Evolutionary conservation across 53 echinoderm and acorn worm species (phyloP).

Genomic region (Crossaster papposus): DNA sequence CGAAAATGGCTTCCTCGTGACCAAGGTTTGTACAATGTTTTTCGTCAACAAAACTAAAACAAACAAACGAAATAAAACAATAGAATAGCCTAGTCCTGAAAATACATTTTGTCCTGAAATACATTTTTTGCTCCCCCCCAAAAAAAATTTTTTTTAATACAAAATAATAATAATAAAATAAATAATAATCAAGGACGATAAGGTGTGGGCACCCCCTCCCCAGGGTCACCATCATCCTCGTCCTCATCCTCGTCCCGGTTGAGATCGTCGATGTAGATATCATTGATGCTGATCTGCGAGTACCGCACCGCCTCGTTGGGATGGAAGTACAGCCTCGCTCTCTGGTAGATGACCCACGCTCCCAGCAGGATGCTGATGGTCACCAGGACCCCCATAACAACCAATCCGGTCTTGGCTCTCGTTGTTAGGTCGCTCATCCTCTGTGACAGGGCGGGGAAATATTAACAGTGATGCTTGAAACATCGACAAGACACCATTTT

Average conservation of each 20-base stretch:
- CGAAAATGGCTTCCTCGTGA: no score
- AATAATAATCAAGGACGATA: conserved; percentile 22
- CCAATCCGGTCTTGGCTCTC: conserved; percentile 55
- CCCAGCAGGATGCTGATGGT: conserved; percentile 38
- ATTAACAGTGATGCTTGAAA: no score
- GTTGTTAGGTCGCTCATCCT: conserved; percentile 47
- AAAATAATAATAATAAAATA: background rate
- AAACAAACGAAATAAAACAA: no score
- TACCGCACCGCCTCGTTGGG: conserved; percentile 56
- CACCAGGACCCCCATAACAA: conserved; percentile 50
- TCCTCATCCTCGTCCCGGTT: conserved; percentile 46
- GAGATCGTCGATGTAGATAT: conserved; percentile 54
- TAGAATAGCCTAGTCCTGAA: no score
- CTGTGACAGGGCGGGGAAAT: conserved; percentile 1
- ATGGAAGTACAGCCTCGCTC: conserved; percentile 27
- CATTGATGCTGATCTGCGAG: conserved; percentile 58
- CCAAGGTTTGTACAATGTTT: no score
- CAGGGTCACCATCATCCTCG: conserved; percentile 60
- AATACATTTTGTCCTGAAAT: background rate
- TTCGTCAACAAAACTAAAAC: no score
- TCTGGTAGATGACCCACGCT: conserved; percentile 54
- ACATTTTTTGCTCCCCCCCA: background rate
- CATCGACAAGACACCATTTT: no score
- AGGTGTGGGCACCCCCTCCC: conserved; percentile 52
- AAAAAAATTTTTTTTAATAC: background rate